A percentile compares a stretch with the other conserved stretches of the same genome.
These are phyloP conservation scores for Notodonta ziczac DNA, from an alignment of 2,888 invertebrate species.

Conservation along the genomic window DNA sequence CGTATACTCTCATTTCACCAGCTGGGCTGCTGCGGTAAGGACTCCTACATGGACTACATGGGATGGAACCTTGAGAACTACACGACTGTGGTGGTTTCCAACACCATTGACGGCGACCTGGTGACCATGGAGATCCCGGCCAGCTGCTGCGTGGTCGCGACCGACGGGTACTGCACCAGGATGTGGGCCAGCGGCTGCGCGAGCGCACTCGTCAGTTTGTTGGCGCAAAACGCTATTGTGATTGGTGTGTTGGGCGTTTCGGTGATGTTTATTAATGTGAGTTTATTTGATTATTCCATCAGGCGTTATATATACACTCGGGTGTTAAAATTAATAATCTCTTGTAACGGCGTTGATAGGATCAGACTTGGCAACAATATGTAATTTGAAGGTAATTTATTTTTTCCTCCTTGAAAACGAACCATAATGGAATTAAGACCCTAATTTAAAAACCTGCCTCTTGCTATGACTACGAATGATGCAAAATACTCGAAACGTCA, in stretches of 20 bases:
- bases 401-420: too few species aligned
- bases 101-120: constrained; percentile 42
- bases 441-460: too few species aligned
- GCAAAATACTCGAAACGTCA: background rate
- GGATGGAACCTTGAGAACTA: constrained; percentile 60
- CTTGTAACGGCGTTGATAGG: too few species aligned
- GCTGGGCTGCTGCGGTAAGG: constrained; percentile 74
- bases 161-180: constrained; percentile 47
- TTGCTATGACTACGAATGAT: too few species aligned
- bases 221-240: constrained; percentile 69
- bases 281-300: constrained; percentile 17
- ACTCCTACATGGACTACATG: constrained; percentile 63
- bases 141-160: constrained; percentile 55
- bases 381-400: too few species aligned
- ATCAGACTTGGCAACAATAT: too few species aligned
- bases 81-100: constrained; percentile 52
- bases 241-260: constrained; percentile 75
- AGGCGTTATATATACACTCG: too few species aligned
- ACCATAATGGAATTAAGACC: too few species aligned
- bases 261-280: constrained; percentile 76
- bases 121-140: constrained; percentile 55
- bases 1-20: constrained; percentile 27
- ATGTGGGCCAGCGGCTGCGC: constrained; percentile 60
- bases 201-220: constrained; percentile 54
- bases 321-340: too few species aligned